These are phyloP conservation scores for Anagrus nilaparvatae DNA, from an alignment of 1,140 invertebrate genomes.

Conservation along the genomic window DNA sequence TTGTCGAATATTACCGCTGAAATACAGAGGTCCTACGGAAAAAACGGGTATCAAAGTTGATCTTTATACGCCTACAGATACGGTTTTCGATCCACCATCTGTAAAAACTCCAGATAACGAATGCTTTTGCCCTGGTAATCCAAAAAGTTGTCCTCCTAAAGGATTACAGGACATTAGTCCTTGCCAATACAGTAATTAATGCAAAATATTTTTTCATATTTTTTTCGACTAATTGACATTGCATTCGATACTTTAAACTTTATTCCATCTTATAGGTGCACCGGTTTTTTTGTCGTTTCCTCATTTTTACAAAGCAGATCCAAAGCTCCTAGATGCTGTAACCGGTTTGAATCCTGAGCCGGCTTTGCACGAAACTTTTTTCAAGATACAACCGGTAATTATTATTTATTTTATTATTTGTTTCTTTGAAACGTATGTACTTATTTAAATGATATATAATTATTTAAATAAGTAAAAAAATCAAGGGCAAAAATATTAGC, in stretches of 20 bases:
- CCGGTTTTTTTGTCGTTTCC: constrained; percentile 80
- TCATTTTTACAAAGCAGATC: constrained; percentile 78
- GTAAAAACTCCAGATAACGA: constrained; percentile 59
- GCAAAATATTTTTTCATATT: background rate
- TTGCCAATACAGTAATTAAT: constrained; percentile 67
- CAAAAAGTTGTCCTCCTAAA: constrained; percentile 55
- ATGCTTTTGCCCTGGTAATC: constrained; percentile 63
- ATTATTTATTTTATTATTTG: constrained; percentile 1
- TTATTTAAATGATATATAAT: too few species aligned
- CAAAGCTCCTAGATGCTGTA: constrained; percentile 55
- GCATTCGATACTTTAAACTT: constrained; percentile 7
- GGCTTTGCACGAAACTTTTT: constrained; percentile 65
- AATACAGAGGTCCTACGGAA: constrained; percentile 53
- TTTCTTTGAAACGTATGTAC: too few species aligned
- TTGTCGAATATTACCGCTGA: constrained; percentile 66
- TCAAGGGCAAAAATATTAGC: too few species aligned
- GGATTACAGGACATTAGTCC: constrained; percentile 78
- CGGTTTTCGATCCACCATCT: constrained; percentile 55
- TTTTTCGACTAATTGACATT: background rate
- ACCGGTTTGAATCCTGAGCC: constrained; percentile 63
- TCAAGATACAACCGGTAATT: constrained; percentile 79
- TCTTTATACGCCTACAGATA: constrained; percentile 58
- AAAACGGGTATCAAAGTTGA: constrained; percentile 62
- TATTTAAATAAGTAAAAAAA: too few species aligned
- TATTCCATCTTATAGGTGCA: constrained; percentile 51